These are phyloP conservation scores for Gryllus longicercus DNA, from an alignment of 2,888 invertebrate species.

Conservation along the genomic window DNA sequence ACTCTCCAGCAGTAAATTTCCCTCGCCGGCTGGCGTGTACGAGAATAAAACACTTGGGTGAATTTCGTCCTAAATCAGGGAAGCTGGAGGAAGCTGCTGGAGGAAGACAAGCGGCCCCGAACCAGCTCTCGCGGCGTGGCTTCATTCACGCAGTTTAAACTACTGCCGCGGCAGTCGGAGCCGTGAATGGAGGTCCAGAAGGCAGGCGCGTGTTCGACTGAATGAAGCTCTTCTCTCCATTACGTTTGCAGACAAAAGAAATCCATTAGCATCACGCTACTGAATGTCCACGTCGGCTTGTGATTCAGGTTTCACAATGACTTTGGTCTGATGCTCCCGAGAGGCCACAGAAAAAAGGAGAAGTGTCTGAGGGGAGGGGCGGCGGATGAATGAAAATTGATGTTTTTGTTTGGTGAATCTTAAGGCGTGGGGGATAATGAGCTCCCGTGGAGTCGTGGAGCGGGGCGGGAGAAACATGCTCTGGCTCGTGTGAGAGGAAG, in stretches of 20 bases:
- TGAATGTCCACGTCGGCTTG: slow-evolving; percentile 17
- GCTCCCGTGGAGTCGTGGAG: background rate
- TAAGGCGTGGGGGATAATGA: background rate
- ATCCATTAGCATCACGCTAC: slow-evolving; percentile 8
- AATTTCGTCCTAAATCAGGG: slow-evolving; percentile 11
- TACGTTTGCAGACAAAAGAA: background rate
- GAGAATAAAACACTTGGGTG: background rate
- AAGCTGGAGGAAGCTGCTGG: background rate
- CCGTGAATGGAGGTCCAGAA: background rate
- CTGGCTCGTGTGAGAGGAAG: too few relatives aligned
- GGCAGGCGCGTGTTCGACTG: background rate
- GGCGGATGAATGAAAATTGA: background rate
- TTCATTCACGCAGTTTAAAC: slow-evolving; percentile 1
- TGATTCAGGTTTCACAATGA: slow-evolving; percentile 17
- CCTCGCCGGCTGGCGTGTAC: background rate
- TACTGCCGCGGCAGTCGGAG: background rate
- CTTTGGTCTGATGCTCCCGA: background rate
- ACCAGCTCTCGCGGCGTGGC: background rate
- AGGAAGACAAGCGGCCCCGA: background rate
- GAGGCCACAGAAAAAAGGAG: background rate
- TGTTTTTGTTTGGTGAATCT: slow-evolving; percentile 8
- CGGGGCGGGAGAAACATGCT: too few relatives aligned
- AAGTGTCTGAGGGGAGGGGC: background rate
- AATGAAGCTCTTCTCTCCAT: slow-evolving; percentile 17
- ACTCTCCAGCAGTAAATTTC: background rate